Evolutionary conservation across 1,140 invertebrate genomes (phyloP).

Genomic region (Cherax destructor): DNA sequence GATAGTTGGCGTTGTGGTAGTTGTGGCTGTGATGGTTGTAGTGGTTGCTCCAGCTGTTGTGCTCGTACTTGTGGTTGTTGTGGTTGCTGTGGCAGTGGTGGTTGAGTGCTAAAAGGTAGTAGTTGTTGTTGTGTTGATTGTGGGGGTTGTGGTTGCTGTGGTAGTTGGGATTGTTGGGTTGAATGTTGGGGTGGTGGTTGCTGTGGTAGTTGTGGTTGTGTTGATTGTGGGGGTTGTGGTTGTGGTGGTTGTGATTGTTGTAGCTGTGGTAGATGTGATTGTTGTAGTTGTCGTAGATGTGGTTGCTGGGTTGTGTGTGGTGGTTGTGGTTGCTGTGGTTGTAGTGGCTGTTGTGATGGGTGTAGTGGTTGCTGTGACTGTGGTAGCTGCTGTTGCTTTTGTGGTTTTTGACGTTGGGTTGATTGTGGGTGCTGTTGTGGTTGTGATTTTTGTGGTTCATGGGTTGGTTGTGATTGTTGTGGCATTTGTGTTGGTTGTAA

Average conservation of each 20-base stretch:
- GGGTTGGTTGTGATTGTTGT: not conserved
- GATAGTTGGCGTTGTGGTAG: not conserved
- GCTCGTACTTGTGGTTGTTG: not conserved
- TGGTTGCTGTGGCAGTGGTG: conserved; percentile 5
- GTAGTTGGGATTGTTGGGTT: no score
- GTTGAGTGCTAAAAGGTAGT: no score
- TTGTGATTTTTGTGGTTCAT: no score
- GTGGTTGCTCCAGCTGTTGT: not conserved
- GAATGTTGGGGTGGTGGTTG: not conserved
- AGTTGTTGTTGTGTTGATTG: not conserved
- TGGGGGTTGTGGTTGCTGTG: not conserved
- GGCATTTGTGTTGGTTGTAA: no score
- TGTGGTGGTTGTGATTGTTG: not conserved
- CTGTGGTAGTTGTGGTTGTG: not conserved
- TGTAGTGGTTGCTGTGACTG: not conserved
- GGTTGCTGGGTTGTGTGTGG: not conserved
- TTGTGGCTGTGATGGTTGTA: not conserved
- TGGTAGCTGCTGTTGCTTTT: not conserved
- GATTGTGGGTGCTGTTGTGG: not conserved
- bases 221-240: not conserved
- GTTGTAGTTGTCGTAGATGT: not conserved
- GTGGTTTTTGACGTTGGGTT: no score
- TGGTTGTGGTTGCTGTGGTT: not conserved
- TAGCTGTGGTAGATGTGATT: not conserved
- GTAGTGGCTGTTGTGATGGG: no score